Conservation (phyloP, 2,113 vertebrate genomes). For the Plecotus auritus region DNA sequence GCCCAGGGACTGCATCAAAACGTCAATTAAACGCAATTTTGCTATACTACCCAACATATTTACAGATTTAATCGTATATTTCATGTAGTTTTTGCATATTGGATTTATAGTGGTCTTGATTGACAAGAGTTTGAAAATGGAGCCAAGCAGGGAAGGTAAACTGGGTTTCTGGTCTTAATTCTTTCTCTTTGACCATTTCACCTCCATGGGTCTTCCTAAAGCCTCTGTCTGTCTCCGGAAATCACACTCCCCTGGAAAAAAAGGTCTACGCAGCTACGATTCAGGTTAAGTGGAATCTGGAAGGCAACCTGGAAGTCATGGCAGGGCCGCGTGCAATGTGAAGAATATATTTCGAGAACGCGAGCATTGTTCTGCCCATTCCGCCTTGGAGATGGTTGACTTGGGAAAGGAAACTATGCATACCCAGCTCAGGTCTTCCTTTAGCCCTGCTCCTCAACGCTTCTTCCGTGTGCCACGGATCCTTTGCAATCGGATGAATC, state of each 20-base stretch:
- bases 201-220: neutral
- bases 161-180: neutral
- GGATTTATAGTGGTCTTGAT: neutral
- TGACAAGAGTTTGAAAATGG: neutral
- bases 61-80: neutral
- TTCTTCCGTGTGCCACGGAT: neutral
- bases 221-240: neutral
- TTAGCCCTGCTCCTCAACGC: neutral
- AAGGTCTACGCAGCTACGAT: neutral
- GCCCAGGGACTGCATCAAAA: neutral
- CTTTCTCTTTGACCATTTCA: neutral
- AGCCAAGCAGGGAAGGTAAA: neutral
- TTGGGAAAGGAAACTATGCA: neutral
- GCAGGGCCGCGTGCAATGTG: neutral
- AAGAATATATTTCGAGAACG: neutral
- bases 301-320: neutral
- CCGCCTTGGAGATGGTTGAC: neutral
- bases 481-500: neutral
- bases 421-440: neutral
- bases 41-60: neutral
- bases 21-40: neutral
- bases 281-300: neutral
- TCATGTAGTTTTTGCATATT: neutral
- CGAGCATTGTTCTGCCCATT: neutral
- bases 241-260: neutral